phyloP scores from a whole-genome alignment of 2,888 invertebrate genomes.

The Beris chalybata region DNA sequence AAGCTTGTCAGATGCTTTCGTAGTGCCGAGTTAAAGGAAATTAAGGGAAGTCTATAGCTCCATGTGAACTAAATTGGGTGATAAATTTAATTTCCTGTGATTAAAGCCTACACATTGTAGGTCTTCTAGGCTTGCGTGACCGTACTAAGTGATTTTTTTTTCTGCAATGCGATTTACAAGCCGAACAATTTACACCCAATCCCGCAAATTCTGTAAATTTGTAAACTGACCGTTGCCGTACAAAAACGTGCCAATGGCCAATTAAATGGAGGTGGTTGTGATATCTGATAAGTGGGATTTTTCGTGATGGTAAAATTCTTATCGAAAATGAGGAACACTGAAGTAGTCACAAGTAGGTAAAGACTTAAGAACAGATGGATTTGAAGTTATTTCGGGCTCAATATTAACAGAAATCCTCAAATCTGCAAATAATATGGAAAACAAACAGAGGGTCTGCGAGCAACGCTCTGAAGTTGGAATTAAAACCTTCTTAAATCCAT shows the following conservation, averaged over 20 bases:
- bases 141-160: constrained; percentile 22
- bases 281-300: too few relatives aligned
- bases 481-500: too few relatives aligned
- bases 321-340: too few relatives aligned
- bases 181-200: constrained; percentile 33
- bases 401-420: too few relatives aligned
- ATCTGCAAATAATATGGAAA: too few relatives aligned
- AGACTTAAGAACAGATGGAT: too few relatives aligned
- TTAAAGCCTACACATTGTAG: constrained; percentile 25
- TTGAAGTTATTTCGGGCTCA: too few relatives aligned
- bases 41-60: neutral
- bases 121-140: constrained; percentile 23
- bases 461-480: too few relatives aligned
- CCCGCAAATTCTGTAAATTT: constrained; percentile 24
- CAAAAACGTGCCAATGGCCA: constrained; percentile 27
- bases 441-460: too few relatives aligned
- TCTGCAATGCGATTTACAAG: constrained; percentile 5
- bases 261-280: constrained; percentile 1
- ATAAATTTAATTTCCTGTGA: constrained; percentile 37
- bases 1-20: neutral
- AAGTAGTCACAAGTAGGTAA: too few relatives aligned
- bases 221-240: constrained; percentile 18
- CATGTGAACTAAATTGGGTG: constrained; percentile 34
- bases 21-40: neutral
- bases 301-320: too few relatives aligned